Conservation (phyloP, 2,113 vertebrate species). For the Falcunculus frontatus region DNA sequence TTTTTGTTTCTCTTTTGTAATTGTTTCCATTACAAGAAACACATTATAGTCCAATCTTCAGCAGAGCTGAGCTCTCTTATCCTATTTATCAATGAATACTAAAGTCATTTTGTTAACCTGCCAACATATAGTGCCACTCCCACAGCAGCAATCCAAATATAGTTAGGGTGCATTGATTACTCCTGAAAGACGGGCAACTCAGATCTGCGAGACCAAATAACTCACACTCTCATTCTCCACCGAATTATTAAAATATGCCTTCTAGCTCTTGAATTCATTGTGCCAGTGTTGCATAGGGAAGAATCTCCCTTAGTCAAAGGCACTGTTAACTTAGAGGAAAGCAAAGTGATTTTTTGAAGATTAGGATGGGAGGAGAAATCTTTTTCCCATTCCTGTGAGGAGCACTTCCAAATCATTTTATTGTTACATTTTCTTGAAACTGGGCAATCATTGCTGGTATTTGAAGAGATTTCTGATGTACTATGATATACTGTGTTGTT, state of each 20-base stretch:
- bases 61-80: background rate
- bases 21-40: background rate
- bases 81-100: background rate
- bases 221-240: background rate
- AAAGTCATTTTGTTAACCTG: background rate
- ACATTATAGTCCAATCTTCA: background rate
- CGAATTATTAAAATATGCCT: background rate
- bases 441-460: fast-evolving
- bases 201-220: background rate
- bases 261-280: background rate
- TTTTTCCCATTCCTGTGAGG: background rate
- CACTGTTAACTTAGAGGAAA: background rate
- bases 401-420: background rate
- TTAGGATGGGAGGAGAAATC: background rate
- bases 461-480: background rate
- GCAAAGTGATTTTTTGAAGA: background rate
- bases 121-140: background rate
- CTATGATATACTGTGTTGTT: background rate
- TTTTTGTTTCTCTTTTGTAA: background rate
- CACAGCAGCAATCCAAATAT: background rate
- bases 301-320: background rate
- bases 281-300: background rate
- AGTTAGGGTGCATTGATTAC: background rate
- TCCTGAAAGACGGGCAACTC: background rate
- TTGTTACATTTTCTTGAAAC: background rate